Evolutionary conservation across 2,797 vertebrate genomes (phyloP).

Genomic region (Siniperca undulata): DNA sequence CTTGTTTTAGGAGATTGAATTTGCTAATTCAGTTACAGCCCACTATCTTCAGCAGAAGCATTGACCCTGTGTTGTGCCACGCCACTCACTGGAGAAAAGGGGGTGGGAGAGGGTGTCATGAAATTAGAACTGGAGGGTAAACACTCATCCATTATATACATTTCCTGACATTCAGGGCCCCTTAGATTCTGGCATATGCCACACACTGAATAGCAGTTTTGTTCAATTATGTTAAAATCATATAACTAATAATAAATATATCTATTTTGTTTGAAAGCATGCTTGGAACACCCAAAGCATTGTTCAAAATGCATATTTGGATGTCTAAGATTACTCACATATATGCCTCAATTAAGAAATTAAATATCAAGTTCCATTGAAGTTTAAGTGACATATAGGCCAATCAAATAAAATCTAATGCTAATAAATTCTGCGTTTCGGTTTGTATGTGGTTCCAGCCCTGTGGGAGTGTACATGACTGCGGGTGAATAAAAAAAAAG

Average conservation of each 20-base stretch:
- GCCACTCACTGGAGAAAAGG: constrained; percentile 29
- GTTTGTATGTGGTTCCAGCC: constrained; percentile 10
- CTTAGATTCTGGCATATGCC: constrained; percentile 33
- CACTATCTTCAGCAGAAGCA: constrained; percentile 57
- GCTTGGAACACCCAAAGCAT: not conserved
- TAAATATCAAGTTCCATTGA: not conserved
- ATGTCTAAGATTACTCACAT: not conserved
- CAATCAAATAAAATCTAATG: not conserved
- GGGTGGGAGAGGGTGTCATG: constrained; percentile 44
- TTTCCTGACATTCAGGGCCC: constrained; percentile 70
- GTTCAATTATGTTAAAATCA: constrained; percentile 18
- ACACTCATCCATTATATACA: constrained; percentile 72
- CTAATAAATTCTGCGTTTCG: not conserved
- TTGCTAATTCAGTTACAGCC: constrained; percentile 80
- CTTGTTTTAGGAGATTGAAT: constrained; percentile 77
- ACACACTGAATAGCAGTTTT: constrained; percentile 3
- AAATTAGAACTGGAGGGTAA: constrained; percentile 74
- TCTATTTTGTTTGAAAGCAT: constrained; percentile 2
- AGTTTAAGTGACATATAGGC: not conserved
- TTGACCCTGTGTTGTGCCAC: constrained; percentile 66
- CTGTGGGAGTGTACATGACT: not conserved
- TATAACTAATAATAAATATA: not conserved
- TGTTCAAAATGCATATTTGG: not conserved
- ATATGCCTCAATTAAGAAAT: not conserved
- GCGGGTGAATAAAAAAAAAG: not conserved